Base-by-base conservation (phyloP, 2,888 invertebrate species). In the Rhamnusium bicolor region DNA sequence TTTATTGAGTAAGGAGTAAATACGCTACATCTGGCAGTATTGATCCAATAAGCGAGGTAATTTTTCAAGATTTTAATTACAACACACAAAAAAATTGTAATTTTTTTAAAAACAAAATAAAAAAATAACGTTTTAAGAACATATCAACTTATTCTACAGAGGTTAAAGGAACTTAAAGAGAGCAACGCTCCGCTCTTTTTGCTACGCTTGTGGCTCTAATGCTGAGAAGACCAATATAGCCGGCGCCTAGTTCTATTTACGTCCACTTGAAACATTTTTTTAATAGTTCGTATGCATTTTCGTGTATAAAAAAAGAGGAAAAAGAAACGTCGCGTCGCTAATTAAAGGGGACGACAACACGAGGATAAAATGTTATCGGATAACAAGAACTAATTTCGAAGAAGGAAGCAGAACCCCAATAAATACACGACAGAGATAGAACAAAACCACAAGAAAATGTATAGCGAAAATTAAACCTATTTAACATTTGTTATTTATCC, bases 211-310 rank as follows among this genome's bases (percentile, higher is more conserved):
- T 40, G 40, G 40, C 4, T n/a, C 40, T 40, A 40, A 40, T 40
- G 40, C 40, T 40, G 40, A 4, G n/a, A 40, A 18, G 51, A 18
- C 18, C 18, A 51, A 51, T 51, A 51, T 51, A 18, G 18, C 16
- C 51, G 51, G 51, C 51, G 51, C 51, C 51, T 51, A 51, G 8
- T 51, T 51, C 51, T 51, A 51, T 51, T 51, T 51, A 18, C 12
- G 51, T 51, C 51, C 8, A 51, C 51, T 16, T 51, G 16, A 16
- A 51, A 51, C 51, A 51, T 19, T 18, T 51, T 40, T 47, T 51
- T 51, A 51, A 51, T 18, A 51, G 51, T 40, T 40, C n/a, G n/a
- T 40, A 40, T 40, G 40, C 12, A 40, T 40, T 40, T 40, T 40
- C n/a, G 40, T 40, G n/a, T 40, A 5, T 32, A 32, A 12, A 32